Percentiles rank a stretch among this genome's conserved stretches.
Evolutionary conservation across 2,797 vertebrate species (phyloP).

Genomic region (Anabas testudineus): DNA sequence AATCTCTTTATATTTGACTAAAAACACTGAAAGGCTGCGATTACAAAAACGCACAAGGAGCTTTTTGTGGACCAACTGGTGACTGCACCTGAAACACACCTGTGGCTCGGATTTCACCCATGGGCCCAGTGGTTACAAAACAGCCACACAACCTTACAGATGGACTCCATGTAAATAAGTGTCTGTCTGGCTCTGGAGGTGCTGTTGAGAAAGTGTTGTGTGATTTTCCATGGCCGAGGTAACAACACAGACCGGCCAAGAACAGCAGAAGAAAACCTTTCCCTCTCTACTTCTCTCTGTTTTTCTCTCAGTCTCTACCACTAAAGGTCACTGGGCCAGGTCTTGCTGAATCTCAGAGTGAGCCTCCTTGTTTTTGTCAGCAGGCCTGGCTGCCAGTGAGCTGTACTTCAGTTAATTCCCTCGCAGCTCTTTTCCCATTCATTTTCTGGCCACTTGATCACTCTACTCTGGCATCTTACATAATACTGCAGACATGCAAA

Average conservation of each 20-base stretch:
- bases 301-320: slow-evolving; percentile 6
- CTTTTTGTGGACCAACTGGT: slow-evolving; percentile 33
- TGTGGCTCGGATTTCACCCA: slow-evolving; percentile 68
- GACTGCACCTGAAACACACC: slow-evolving; percentile 69
- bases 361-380: slow-evolving; percentile 66
- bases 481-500: slow-evolving; percentile 29
- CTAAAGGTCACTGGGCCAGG: slow-evolving; percentile 44
- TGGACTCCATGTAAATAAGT: slow-evolving; percentile 42
- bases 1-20: slow-evolving; percentile 42
- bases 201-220: slow-evolving; percentile 43
- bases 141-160: slow-evolving; percentile 38
- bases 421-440: slow-evolving; percentile 55
- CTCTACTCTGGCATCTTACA: slow-evolving; percentile 36
- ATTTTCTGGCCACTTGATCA: slow-evolving; percentile 67
- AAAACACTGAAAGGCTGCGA: slow-evolving; percentile 33
- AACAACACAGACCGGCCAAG: slow-evolving; percentile 64
- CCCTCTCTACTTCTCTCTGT: slow-evolving; percentile 13
- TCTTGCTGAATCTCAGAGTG: slow-evolving; percentile 53
- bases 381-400: slow-evolving; percentile 54
- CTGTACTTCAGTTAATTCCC: slow-evolving; percentile 54
- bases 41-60: slow-evolving; percentile 40
- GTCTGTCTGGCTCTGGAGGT: slow-evolving; percentile 50
- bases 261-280: slow-evolving; percentile 66
- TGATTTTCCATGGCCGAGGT: slow-evolving; percentile 68
- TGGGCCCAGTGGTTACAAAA: slow-evolving; percentile 43